These are phyloP conservation scores for Margarornis squamiger DNA, from an alignment of 2,797 vertebrate genomes.

Conservation along the genomic window DNA sequence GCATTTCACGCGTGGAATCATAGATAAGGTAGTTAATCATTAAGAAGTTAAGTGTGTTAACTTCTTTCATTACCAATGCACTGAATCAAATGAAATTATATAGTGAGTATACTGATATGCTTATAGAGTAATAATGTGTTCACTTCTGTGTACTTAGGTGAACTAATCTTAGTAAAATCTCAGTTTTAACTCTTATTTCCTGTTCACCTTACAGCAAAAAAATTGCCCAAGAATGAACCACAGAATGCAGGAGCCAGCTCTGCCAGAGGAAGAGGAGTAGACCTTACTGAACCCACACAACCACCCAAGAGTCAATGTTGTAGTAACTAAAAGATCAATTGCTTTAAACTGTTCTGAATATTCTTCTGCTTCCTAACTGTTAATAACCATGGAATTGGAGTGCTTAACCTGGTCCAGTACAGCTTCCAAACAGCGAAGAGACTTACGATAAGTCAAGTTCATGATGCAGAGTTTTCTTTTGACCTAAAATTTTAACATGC, in stretches of 20 bases:
- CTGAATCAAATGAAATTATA: not conserved
- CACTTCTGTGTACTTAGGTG: not conserved
- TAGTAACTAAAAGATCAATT: constrained; percentile 87
- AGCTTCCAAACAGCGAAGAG: constrained; percentile 89
- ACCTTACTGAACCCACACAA: constrained; percentile 94
- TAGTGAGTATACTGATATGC: not conserved
- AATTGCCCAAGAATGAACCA: constrained; percentile 95
- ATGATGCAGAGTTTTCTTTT: constrained; percentile 90
- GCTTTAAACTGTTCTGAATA: constrained; percentile 76
- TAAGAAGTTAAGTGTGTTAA: not conserved
- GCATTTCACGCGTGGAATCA: not conserved
- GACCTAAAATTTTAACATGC: constrained; percentile 84
- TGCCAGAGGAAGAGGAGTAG: constrained; percentile 90
- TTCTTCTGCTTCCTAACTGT: constrained; percentile 81
- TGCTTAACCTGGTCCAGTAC: constrained; percentile 83
- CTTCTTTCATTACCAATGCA: not conserved
- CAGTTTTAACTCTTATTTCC: constrained; percentile 25
- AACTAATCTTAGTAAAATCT: not conserved
- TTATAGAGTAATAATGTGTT: not conserved
- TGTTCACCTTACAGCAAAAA: constrained; percentile 86
- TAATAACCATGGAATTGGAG: constrained; percentile 87
- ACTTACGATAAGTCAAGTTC: constrained; percentile 90
- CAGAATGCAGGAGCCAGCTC: constrained; percentile 84
- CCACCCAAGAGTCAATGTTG: constrained; percentile 92
- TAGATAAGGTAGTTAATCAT: not conserved